Evolutionary conservation across 2,888 invertebrate genomes (phyloP).

Genomic region (Uropetala carovei): DNA sequence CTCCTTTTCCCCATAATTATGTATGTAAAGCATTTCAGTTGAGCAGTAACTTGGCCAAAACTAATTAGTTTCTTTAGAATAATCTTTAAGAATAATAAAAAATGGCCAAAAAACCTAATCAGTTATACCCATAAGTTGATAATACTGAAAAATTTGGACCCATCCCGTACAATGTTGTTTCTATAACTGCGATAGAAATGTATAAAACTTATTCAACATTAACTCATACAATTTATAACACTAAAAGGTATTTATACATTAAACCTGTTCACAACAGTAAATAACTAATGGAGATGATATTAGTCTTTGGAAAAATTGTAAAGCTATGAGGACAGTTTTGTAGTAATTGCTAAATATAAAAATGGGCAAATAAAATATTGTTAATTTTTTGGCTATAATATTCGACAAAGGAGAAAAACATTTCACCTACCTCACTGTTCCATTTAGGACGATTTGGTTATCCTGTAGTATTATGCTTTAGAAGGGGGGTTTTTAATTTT

Average conservation of each 20-base stretch:
- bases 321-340: not conserved
- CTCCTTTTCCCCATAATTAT: not conserved
- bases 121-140: not conserved
- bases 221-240: not conserved
- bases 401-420: conserved; percentile 58
- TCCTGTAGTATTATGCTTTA: not conserved
- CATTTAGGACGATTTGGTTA: not conserved
- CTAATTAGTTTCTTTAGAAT: not conserved
- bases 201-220: conserved; percentile 12
- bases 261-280: conserved; percentile 21
- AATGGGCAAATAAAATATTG: conserved; percentile 45
- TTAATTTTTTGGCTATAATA: not conserved
- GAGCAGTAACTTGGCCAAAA: conserved; percentile 11
- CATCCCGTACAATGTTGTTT: conserved; percentile 23
- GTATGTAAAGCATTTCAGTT: conserved; percentile 21
- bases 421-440: conserved; percentile 63
- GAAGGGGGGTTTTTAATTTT: not conserved
- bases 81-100: not conserved
- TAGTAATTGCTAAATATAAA: not conserved
- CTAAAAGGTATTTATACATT: not conserved
- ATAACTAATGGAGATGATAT: conserved; percentile 58
- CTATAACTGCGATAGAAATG: conserved; percentile 7
- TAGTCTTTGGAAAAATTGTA: conserved; percentile 9
- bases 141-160: not conserved
- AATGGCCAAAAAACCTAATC: conserved; percentile 8